A percentile compares a stretch with the other conserved stretches of the same genome.
These are phyloP conservation scores for Chaetorhynchus papuensis DNA, from an alignment of 2,113 vertebrate genomes.

Conservation along the genomic window DNA sequence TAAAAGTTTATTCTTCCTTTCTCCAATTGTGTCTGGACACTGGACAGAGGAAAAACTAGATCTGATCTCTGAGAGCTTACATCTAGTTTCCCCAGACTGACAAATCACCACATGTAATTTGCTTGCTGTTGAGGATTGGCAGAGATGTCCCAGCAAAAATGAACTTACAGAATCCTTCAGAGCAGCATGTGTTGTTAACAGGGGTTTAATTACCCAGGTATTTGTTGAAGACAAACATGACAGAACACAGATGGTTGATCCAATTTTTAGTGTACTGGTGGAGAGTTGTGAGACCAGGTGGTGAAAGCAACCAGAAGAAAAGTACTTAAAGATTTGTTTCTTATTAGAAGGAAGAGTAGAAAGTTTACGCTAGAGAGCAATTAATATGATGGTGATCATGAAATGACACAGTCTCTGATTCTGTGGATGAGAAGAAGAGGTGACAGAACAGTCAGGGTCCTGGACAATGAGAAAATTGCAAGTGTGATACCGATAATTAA, in stretches of 20 bases:
- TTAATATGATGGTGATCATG: background rate
- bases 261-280: background rate
- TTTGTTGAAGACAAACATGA: background rate
- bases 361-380: background rate
- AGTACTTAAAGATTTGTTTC: background rate
- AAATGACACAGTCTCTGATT: background rate
- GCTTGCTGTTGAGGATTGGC: background rate
- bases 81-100: background rate
- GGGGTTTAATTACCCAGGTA: background rate
- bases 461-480: background rate
- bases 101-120: background rate
- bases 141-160: background rate
- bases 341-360: background rate
- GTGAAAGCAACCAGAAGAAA: background rate
- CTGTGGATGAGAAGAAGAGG: background rate
- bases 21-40: background rate
- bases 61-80: background rate
- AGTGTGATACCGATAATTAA: background rate
- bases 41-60: background rate
- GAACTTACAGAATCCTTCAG: background rate
- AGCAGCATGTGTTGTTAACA: background rate
- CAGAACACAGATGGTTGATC: background rate
- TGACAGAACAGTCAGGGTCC: background rate
- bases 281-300: background rate
- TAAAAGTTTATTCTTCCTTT: background rate